These are phyloP conservation scores for Lypha dubia DNA, from an alignment of 2,888 invertebrate species.

Conservation along the genomic window DNA sequence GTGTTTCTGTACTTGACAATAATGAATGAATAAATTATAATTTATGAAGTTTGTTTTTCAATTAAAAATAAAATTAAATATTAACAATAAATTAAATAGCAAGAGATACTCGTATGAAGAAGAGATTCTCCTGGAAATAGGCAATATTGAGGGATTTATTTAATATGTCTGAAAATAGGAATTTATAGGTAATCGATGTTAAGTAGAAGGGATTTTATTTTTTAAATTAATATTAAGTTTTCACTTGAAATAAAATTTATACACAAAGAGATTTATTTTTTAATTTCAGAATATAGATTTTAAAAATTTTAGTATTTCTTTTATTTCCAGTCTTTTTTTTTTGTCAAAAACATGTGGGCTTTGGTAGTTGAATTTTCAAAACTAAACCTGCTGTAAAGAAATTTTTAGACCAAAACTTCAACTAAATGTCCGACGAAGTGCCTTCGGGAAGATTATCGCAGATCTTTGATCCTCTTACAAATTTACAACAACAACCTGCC, in stretches of 20 bases:
- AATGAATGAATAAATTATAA: constrained; percentile 35
- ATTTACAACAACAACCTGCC: constrained; percentile 86
- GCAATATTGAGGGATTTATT: not conserved
- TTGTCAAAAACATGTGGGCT: not conserved
- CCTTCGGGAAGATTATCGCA: constrained; percentile 90
- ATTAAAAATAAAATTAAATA: constrained; percentile 35
- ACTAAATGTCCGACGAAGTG: constrained; percentile 87
- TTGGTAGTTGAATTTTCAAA: not conserved
- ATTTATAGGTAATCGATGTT: not conserved
- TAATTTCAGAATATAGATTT: too few species aligned
- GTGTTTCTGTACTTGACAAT: constrained; percentile 21
- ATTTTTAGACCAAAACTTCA: constrained; percentile 18
- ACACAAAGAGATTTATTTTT: too few species aligned
- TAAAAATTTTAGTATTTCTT: not conserved
- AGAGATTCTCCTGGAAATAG: not conserved
- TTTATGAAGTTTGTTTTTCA: constrained; percentile 34
- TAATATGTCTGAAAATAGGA: not conserved
- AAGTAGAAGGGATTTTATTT: too few species aligned
- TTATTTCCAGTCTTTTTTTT: constrained; percentile 8
- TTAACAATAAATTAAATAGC: constrained; percentile 22
- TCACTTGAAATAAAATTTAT: not conserved
- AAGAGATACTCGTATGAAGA: not conserved
- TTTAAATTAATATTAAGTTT: not conserved
- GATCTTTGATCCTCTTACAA: constrained; percentile 91
- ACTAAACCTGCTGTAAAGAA: not conserved